Percentiles rank a stretch among this genome's conserved stretches.
These are phyloP conservation scores for Thunnus albacares DNA, from an alignment of 2,797 vertebrate genomes.

Conservation along the genomic window DNA sequence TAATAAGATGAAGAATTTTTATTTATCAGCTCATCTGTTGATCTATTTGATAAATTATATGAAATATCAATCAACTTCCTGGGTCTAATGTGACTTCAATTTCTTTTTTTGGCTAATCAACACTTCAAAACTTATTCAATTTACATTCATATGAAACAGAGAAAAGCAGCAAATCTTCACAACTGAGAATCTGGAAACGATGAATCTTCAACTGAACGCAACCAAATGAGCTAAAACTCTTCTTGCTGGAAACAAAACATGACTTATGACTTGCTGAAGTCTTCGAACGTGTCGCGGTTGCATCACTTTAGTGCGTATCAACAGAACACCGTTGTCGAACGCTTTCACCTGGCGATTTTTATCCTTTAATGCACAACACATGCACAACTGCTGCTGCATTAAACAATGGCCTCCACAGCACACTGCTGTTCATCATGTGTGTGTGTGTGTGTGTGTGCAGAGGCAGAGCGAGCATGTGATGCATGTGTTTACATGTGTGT, in stretches of 20 bases:
- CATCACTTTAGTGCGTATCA: not conserved
- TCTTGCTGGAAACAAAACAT: too few species aligned
- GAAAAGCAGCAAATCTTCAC: too few species aligned
- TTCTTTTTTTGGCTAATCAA: too few species aligned
- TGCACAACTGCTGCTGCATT: slow-evolving; percentile 41
- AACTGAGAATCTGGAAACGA: too few species aligned
- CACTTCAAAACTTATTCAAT: too few species aligned
- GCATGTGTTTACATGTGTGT: slow-evolving; percentile 68
- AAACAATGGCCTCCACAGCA: slow-evolving; percentile 53
- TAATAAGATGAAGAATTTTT: too few species aligned
- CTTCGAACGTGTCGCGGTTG: not conserved
- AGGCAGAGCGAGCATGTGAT: slow-evolving; percentile 46
- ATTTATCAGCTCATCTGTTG: not conserved
- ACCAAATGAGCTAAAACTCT: too few species aligned
- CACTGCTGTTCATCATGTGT: slow-evolving; percentile 28
- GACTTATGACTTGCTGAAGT: too few species aligned
- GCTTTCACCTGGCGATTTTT: slow-evolving; percentile 41
- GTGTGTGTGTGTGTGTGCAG: slow-evolving; percentile 49
- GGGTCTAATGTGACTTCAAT: not conserved
- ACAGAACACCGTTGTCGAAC: too few species aligned
- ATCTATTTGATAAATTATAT: not conserved
- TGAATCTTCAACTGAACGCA: too few species aligned
- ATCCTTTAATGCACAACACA: slow-evolving; percentile 58
- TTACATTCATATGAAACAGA: too few species aligned
- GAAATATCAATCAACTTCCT: not conserved